Percentiles rank a stretch among this genome's conserved stretches.
These are phyloP conservation scores for Saxicola maurus DNA, from an alignment of 2,797 vertebrate genomes.

Conservation along the genomic window DNA sequence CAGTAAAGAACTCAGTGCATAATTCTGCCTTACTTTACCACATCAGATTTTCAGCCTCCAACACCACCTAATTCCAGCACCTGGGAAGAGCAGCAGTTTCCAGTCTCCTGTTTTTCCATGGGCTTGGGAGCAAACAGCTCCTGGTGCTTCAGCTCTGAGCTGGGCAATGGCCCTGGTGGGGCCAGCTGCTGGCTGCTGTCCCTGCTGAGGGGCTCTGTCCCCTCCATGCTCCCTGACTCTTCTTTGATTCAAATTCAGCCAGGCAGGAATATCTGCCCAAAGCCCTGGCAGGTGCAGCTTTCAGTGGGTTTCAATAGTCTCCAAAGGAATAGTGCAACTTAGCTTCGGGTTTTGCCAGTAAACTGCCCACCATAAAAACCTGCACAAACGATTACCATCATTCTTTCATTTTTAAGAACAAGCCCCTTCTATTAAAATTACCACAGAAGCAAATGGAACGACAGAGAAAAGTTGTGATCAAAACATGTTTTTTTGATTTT, in stretches of 20 bases:
- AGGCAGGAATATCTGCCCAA: background rate
- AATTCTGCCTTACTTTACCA: background rate
- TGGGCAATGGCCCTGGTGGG: background rate
- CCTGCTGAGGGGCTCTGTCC: background rate
- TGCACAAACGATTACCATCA: background rate
- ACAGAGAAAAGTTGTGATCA: constrained; percentile 10
- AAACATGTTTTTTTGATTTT: constrained; percentile 22
- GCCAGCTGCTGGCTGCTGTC: background rate
- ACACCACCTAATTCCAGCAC: background rate
- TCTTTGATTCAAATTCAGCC: background rate
- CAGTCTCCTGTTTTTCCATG: background rate
- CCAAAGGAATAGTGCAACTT: background rate
- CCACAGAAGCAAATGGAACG: background rate
- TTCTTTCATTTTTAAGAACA: background rate
- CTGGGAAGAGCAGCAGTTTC: background rate
- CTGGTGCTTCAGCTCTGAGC: background rate
- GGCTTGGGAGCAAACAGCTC: background rate
- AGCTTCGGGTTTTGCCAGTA: background rate
- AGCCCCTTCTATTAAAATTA: background rate
- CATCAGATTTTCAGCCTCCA: background rate
- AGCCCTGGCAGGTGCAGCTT: background rate
- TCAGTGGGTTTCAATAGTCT: background rate
- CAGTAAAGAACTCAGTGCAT: background rate
- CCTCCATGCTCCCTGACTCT: background rate
- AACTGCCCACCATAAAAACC: background rate